Evolutionary conservation across 2,797 vertebrate species (phyloP), one percentile per base, ranked within the genome.

Genomic region (Chaetophractus vellerosus): DNA sequence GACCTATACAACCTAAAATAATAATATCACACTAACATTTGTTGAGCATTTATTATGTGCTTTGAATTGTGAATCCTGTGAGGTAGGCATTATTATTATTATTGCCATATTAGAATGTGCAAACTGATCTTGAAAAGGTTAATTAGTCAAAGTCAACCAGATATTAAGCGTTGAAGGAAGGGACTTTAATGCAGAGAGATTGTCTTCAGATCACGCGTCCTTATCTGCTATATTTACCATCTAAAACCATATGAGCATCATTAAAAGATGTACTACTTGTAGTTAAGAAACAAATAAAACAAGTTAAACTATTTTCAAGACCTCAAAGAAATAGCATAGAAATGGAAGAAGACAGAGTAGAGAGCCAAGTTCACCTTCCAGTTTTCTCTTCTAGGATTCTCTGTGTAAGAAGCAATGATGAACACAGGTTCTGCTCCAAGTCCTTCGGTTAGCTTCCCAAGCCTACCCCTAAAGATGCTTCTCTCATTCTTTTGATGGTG

Each of bases 1-100:
- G 21, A 31, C 12, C 9, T 75, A 55, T 61, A 23, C 50, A 72
- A 66, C 2, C 3, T 78, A 9, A 6, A 71, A 50, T 63, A 57
- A 63, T n/a, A n/a, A 45, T 52, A 91, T 31, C 19, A 89, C 87
- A 24, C 61, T 59, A 75, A 50, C 5, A 50, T 61, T 93, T 90
- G 6, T 55, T 50, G 21, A 85, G 33, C 5, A 14, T 66, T 76
- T 95, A 50, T 61, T 71, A 26, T 48, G 8, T 57, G 11, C 1
- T 61, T 78, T 9, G 9, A 31, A 87, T 78, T 55, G 48, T 85
- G 21, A 94, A 57, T 52, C n/a, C 19, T 81, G 1, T 48, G 52
- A 84, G 18, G 1, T 68, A 52, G 21, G 24, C 31, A 14, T 18
- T 26, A n/a, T 75, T 78, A n/a, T 75, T 78, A 26, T 82, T 76